Conservation (phyloP, 2,797 vertebrate genomes). For the Crossoptilon crossoptilon region DNA sequence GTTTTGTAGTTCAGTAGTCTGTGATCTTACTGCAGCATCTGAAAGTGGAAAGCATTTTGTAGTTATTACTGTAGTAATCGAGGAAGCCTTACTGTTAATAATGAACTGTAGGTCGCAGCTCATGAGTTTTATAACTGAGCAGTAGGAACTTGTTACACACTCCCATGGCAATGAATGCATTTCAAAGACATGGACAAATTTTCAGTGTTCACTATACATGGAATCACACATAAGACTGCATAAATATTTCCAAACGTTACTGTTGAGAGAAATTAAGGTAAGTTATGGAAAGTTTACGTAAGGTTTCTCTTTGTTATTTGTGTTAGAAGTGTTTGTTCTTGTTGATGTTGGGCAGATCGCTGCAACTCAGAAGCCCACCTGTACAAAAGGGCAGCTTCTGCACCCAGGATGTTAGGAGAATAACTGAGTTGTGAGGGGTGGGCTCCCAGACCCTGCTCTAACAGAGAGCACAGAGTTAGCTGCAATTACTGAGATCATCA, state of each 20-base stretch:
- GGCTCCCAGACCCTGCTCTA: background rate
- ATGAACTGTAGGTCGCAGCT: background rate
- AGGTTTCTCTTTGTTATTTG: background rate
- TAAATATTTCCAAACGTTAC: conserved; percentile 6
- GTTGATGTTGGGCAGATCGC: background rate
- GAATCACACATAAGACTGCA: background rate
- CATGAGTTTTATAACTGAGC: conserved; percentile 3
- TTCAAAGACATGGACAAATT: conserved; percentile 2
- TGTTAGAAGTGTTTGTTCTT: background rate
- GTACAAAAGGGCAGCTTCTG: background rate
- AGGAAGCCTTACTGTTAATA: conserved; percentile 5
- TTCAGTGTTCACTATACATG: background rate
- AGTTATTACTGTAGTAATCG: background rate
- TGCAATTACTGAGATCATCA: background rate
- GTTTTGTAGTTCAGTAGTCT: background rate
- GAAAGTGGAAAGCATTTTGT: background rate
- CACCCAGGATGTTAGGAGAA: background rate
- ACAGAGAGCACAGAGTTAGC: conserved; percentile 2
- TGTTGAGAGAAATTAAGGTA: background rate
- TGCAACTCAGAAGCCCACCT: background rate
- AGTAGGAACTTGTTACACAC: background rate
- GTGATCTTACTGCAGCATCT: background rate
- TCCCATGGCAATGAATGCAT: background rate
- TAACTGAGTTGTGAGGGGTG: background rate
- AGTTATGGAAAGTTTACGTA: background rate